These are phyloP conservation scores for Cephalopachus bancanus DNA, from an alignment of 2,797 vertebrate species.

Conservation along the genomic window DNA sequence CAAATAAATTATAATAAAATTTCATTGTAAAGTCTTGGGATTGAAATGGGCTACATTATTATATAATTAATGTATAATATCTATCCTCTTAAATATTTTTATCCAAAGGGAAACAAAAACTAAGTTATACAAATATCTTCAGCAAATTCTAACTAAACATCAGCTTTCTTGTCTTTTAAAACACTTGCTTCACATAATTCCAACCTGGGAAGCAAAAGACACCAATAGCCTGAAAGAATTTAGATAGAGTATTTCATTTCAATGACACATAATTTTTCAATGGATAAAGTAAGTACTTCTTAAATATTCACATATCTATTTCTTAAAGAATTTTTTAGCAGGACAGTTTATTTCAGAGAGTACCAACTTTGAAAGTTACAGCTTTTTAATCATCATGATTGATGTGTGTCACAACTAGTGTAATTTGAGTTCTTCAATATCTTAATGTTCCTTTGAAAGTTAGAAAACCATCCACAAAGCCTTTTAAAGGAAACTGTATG, in stretches of 20 bases:
- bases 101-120: slow-evolving; percentile 47
- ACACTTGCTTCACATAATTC: slow-evolving; percentile 51
- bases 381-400: slow-evolving; percentile 54
- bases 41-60: slow-evolving; percentile 45
- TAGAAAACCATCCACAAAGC: slow-evolving; percentile 55
- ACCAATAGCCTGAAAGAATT: slow-evolving; percentile 50
- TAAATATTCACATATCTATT: slow-evolving; percentile 43
- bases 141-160: slow-evolving; percentile 63
- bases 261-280: slow-evolving; percentile 21
- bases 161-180: slow-evolving; percentile 53
- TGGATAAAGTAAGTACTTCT: neutral
- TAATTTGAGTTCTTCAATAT: slow-evolving; percentile 55
- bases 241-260: slow-evolving; percentile 37
- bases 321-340: slow-evolving; percentile 34
- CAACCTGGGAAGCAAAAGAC: slow-evolving; percentile 31
- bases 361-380: slow-evolving; percentile 53
- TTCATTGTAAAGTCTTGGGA: slow-evolving; percentile 46
- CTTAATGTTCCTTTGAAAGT: slow-evolving; percentile 6
- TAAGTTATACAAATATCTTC: slow-evolving; percentile 45
- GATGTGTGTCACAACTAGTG: slow-evolving; percentile 21
- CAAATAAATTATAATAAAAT: slow-evolving; percentile 4
- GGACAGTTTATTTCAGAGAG: slow-evolving; percentile 47
- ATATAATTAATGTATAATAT: neutral
- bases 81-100: slow-evolving; percentile 61
- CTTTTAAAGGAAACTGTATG: slow-evolving; percentile 23